These are phyloP conservation scores for Dendronephthya gigantea DNA, from an alignment of 64 coral and sea anemone genomes.

Conservation along the genomic window DNA sequence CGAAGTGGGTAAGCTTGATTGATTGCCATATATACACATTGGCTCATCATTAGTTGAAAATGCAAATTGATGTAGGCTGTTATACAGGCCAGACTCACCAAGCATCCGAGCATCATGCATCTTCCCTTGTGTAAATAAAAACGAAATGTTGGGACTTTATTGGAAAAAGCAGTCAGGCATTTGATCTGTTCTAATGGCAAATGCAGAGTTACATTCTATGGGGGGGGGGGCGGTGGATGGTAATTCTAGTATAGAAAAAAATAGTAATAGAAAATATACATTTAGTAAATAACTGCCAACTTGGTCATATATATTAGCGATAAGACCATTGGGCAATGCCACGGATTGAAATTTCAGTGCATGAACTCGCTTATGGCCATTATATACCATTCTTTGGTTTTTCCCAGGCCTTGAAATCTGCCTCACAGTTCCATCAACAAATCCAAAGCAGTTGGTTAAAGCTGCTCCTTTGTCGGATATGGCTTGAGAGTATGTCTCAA, in stretches of 20 bases:
- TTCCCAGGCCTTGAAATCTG: background rate
- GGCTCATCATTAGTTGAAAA: conserved; percentile 28
- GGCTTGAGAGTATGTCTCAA: background rate
- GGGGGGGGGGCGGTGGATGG: too few species aligned
- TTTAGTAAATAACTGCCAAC: background rate
- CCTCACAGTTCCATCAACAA: conserved; percentile 9
- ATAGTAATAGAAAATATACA: background rate
- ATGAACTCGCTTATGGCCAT: conserved; percentile 25
- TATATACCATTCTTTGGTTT: background rate
- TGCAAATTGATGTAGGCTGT: conserved; percentile 4
- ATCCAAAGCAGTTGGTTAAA: conserved; percentile 29
- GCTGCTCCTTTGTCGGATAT: conserved; percentile 22
- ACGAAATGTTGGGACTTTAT: background rate
- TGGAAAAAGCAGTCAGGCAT: too few species aligned
- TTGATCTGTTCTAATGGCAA: too few species aligned
- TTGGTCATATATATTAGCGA: conserved; percentile 4
- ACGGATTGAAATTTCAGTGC: conserved; percentile 7
- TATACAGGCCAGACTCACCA: conserved; percentile 5
- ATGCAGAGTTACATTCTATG: too few species aligned
- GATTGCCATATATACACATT: conserved; percentile 21
- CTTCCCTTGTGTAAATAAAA: conserved; percentile 25
- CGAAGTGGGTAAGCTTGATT: conserved; percentile 24
- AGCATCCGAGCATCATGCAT: conserved; percentile 41
- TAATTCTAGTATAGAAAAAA: too few species aligned
- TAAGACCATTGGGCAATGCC: conserved; percentile 21